Evolutionary conservation across 2,888 invertebrate species (phyloP), one percentile per base, ranked within the genome.

Genomic region (Calliphora vomitoria): DNA sequence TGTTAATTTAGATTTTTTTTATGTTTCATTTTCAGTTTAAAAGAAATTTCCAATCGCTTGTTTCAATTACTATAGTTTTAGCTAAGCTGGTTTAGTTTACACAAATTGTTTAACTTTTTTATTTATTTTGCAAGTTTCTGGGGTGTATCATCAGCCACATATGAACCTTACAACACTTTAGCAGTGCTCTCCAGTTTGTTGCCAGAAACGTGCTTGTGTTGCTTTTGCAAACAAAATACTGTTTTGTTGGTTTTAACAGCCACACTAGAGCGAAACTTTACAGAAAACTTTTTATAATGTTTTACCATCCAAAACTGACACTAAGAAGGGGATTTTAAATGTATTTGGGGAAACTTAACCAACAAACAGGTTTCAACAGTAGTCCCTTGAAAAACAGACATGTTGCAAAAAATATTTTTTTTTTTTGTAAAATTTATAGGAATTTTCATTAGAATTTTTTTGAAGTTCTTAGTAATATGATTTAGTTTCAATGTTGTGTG

Each of bases 101-200:
- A 47, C 50, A 79, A 82, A 62, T 79, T 74, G 68, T 18, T 69
- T 71, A 79, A 83, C 58, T 86, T 85, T 76, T 72, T 53, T 58
- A 62, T 58, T 82, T 82, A 35, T 55, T 71, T 76, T 31, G 50
- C 20, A 75, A 75, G 69, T 44, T 82, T 76, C 20, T 74, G 64
- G 66, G 66, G 35, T 74, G 11, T 44, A 13, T 66, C n/a, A 62
- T 47, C n/a, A 60, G 75, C 25, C 41, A 20, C 47, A 69, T 72
- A 47, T 66, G 69, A 64, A 75, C 50, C 55, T 72, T n/a, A 88
- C 84, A 87, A 88, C 18, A 74, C 18, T 58, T 75, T 50, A 31
- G 35, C 38, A 41, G 58, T 3, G 38, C 72, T 8, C 18, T 71
- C 25, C 8, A n/a, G 11, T 62, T 60, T 38, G 18, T 41, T 35